Conservation (phyloP, 2,797 vertebrate species). For the Acanthornis magna region DNA sequence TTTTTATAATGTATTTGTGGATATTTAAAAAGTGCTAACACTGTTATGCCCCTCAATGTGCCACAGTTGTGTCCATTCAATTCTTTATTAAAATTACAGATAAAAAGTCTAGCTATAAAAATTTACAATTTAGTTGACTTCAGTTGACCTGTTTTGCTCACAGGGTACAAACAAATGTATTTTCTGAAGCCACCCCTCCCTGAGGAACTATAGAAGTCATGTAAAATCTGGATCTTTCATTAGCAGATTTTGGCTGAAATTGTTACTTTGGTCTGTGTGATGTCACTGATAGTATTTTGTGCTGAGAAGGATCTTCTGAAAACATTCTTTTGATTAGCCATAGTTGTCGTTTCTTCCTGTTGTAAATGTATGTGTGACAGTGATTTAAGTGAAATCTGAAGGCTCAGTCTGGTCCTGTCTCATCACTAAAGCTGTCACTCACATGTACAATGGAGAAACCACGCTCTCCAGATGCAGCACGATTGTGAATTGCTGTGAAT, state of each 20-base stretch:
- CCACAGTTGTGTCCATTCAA: slow-evolving; percentile 14
- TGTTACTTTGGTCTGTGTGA: not conserved
- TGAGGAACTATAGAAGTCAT: not conserved
- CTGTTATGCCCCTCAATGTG: not conserved
- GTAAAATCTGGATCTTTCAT: not conserved
- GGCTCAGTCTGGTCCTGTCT: slow-evolving; percentile 5
- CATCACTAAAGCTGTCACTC: slow-evolving; percentile 15
- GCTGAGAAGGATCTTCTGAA: not conserved
- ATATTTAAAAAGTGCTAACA: slow-evolving; percentile 32
- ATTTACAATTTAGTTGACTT: not conserved
- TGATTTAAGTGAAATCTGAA: not conserved
- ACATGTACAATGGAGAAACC: not conserved
- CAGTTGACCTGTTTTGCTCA: not conserved
- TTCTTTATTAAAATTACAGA: not conserved
- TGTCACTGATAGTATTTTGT: not conserved
- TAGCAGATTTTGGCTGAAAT: not conserved
- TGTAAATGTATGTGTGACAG: not conserved
- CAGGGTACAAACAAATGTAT: not conserved
- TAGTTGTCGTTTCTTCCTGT: not conserved
- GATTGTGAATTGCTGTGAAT: not conserved
- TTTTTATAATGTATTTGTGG: not conserved
- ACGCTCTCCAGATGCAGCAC: accelerated
- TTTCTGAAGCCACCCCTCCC: accelerated
- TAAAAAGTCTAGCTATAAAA: slow-evolving; percentile 16
- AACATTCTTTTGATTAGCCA: not conserved